These are phyloP conservation scores for Molothrus ater DNA, from an alignment of 2,797 vertebrate genomes.

Conservation along the genomic window DNA sequence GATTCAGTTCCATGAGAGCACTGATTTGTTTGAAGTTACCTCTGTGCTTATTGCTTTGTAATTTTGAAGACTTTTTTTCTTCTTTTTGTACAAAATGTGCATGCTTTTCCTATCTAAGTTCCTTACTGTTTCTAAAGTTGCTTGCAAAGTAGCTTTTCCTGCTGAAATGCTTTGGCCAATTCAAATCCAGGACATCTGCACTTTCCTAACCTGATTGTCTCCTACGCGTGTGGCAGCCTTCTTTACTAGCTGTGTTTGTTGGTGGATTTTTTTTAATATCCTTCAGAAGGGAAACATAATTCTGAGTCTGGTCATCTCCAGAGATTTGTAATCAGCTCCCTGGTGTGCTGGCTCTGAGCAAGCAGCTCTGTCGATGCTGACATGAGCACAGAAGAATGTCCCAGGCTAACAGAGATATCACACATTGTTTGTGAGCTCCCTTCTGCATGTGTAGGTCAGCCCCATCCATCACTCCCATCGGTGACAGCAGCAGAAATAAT, in stretches of 20 bases:
- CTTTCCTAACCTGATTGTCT: background rate
- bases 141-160: background rate
- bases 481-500: background rate
- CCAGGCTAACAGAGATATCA: background rate
- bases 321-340: background rate
- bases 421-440: background rate
- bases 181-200: background rate
- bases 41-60: background rate
- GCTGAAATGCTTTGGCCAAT: background rate
- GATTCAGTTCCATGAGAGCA: background rate
- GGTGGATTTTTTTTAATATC: background rate
- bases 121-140: background rate
- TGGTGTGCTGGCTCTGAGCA: accelerated
- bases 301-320: background rate
- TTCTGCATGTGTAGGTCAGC: background rate
- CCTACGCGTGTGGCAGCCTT: background rate
- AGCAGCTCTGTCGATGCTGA: background rate
- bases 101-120: background rate
- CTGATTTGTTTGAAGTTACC: background rate
- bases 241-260: background rate
- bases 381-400: background rate
- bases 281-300: background rate
- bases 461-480: background rate
- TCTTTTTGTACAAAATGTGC: background rate
- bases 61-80: background rate